Evolutionary conservation across 2,797 vertebrate species (phyloP).

Genomic region (Tinamus major): DNA sequence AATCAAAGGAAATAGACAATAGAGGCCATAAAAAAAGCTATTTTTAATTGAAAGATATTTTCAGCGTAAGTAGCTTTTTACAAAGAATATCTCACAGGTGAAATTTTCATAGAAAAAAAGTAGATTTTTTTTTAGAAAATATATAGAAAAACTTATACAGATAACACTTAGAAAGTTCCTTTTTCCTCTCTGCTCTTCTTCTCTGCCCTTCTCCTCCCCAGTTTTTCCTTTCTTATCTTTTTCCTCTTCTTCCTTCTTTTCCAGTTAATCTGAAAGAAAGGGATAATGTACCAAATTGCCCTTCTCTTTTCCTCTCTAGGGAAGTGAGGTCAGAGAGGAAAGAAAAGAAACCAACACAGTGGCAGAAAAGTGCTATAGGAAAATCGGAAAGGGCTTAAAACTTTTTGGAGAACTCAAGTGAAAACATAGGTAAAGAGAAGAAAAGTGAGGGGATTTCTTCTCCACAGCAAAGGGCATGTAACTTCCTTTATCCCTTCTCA

Average conservation of each 20-base stretch:
- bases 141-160: neutral
- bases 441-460: neutral
- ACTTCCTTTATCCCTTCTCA: neutral
- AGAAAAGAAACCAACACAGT: neutral
- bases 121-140: neutral
- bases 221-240: neutral
- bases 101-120: neutral
- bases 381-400: neutral
- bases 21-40: neutral
- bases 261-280: neutral
- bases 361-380: neutral
- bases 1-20: neutral
- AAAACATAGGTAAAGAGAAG: neutral
- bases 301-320: neutral
- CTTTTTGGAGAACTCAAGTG: neutral
- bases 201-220: neutral
- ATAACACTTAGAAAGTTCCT: neutral
- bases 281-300: neutral
- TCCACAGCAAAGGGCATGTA: neutral
- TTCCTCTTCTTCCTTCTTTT: neutral
- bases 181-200: neutral
- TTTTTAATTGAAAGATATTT: neutral
- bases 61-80: rapidly evolving
- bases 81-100: rapidly evolving
- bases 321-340: neutral